Evolutionary conservation across 2,797 vertebrate species (phyloP).

Genomic region (Coendou prehensilis): DNA sequence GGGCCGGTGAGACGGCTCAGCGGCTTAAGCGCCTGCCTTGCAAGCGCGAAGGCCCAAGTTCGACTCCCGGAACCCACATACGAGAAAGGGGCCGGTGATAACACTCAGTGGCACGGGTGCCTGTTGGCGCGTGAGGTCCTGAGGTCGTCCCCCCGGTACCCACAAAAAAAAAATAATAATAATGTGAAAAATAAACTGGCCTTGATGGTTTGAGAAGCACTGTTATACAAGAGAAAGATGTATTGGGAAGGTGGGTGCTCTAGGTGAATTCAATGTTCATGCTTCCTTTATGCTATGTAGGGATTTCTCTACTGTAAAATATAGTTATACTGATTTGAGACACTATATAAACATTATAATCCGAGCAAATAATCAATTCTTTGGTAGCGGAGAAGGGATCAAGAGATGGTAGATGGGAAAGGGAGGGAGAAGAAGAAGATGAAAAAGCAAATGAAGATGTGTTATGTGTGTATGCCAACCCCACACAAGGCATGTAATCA

Average conservation of each 20-base stretch:
- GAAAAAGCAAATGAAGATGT: not conserved
- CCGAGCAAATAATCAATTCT: not conserved
- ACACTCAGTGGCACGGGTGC: too few species aligned
- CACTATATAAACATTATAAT: not conserved
- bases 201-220: constrained; percentile 4
- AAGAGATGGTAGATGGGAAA: not conserved
- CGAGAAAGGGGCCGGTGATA: too few species aligned
- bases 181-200: not conserved
- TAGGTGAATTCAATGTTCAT: not conserved
- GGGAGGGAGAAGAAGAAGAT: not conserved
- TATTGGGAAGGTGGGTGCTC: not conserved
- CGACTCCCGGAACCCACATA: too few species aligned
- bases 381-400: not conserved
- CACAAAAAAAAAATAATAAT: too few species aligned
- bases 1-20: too few species aligned
- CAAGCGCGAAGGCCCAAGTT: too few species aligned
- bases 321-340: not conserved
- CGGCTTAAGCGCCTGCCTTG: too few species aligned
- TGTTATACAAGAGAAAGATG: not conserved
- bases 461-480: not conserved
- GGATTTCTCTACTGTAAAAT: not conserved
- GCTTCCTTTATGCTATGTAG: not conserved
- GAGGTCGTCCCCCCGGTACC: too few species aligned
- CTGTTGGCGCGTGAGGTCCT: too few species aligned
- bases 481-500: not conserved